Base-by-base conservation (phyloP, 1,140 invertebrate species). In the Araneus ventricosus region DNA sequence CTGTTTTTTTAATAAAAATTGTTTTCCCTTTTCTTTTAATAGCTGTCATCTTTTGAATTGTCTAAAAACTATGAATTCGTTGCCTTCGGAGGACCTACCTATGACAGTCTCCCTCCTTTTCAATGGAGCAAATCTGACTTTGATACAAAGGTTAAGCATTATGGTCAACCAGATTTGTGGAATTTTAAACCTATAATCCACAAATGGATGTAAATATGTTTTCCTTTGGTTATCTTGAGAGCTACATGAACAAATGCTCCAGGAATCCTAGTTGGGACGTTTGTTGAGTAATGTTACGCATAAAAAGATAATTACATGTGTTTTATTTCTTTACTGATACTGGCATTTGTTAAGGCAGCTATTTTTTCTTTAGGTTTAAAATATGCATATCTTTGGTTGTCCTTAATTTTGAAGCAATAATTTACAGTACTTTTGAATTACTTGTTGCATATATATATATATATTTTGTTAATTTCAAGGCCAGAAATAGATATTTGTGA, bases 131-230 rank as follows among this genome's bases (percentile, higher is more conserved):
- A 96, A 75, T 96, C 96, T 84, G 96, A 96, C 92, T 97, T 97
- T 94, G 94, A 93, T 8, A 95, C 96, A 45, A 96, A 96, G 93
- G 95, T 96, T 14, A 96, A 96, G 4, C 98, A 98, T 94, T 94
- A 96, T 94, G 98, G 98, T 8, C 97, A 98, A 82, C 98, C 98
- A 0, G 97, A 98, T 94, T 94, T 96, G 45, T 98, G 97, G 96
- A 95, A 97, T 87, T 98, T 98, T 95, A 95, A 96, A 20, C 96
- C 96, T 75, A 94, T 96, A 27, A 94, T 95, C 59, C 95, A 95
- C 88, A 94, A 95, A 27, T 96, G 96, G 96, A 10, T 84, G 52
- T 90, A 39, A 75, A 63, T 52, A 39, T 27, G 27, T 30, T 67
- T 70, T 3, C 17, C 34, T 20, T 20, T 20, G 39, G 14, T 37